These are phyloP conservation scores for Phasianus colchicus DNA, from an alignment of 2,113 vertebrate genomes.

Conservation along the genomic window DNA sequence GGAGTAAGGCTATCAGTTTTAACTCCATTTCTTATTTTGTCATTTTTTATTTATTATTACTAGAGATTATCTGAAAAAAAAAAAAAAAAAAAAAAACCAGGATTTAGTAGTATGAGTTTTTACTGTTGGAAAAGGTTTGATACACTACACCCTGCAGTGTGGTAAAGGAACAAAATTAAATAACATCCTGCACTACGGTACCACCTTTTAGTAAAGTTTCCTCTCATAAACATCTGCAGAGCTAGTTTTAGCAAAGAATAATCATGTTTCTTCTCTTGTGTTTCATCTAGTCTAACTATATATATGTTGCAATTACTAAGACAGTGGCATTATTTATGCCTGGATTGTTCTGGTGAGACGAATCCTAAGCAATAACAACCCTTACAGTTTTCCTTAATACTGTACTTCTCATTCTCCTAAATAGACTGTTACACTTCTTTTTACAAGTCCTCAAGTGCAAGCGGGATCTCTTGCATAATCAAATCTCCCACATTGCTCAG, in stretches of 20 bases:
- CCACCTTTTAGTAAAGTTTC: neutral
- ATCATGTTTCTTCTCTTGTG: neutral
- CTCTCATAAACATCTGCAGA: neutral
- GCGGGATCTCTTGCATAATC: neutral
- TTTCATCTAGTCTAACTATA: neutral
- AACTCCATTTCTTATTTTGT: fast-evolving
- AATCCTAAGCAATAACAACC: neutral
- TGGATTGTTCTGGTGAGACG: neutral
- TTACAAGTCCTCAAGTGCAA: neutral
- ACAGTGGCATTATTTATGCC: neutral
- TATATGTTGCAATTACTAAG: neutral
- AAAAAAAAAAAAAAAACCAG: no score
- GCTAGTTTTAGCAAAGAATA: neutral
- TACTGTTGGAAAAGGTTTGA: neutral
- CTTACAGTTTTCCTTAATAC: neutral
- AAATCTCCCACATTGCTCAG: neutral
- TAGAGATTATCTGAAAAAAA: neutral
- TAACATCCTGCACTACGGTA: neutral
- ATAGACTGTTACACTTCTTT: neutral
- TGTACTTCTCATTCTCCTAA: neutral
- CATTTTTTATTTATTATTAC: neutral
- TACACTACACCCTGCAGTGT: neutral
- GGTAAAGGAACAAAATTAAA: neutral
- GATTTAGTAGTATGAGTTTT: neutral
- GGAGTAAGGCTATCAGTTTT: neutral